Evolutionary conservation across 2,888 invertebrate genomes (phyloP), one percentile per base, ranked within the genome.

Genomic region (Apomyelois bistriatella): DNA sequence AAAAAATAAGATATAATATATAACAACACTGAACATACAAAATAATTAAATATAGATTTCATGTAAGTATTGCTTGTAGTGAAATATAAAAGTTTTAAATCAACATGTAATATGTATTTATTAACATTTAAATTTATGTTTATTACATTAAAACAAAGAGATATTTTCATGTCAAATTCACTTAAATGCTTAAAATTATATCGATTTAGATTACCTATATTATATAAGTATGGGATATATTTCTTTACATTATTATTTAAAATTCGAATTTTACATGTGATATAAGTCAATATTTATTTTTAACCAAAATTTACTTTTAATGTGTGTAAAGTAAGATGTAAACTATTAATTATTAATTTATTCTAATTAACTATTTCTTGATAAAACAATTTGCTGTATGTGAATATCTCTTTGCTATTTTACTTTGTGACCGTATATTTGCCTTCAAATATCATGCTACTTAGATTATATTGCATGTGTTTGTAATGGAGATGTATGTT

Each of bases 381-480:
- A 2, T 22, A 42, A 9, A 9, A 49, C 43, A 9, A 32, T 3
- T 28, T 32, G 10, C 17, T 50, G 37, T 22, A 49, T 49, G 54
- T 32, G 15, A 50, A 53, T 54, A 47, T 54, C 46, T 54, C 50
- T 54, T 54, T 54, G 30, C 30, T 32, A 40, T 50, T 49, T 40
- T 38, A 28, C 9, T 7, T 30, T 68, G 43, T 58, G 60, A 16
- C 55, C 54, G 59, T 57, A 35, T 35, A 52, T 38, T 54, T 47
- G 35, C 37, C 51, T 56, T 63, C 58, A 50, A 52, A 46, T 58
- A 53, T 52, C 54, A 59, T 59, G 58, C 55, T 60, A 57, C 53
- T 53, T 43, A 37, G 52, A 28, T 28, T 38, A 15, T 40, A 36
- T 40, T 16, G 49, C 54, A 54, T 67, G 53, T 36, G 36, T 28